These are phyloP conservation scores for Halictus ligatus DNA, from an alignment of 2,888 invertebrate genomes.

Conservation along the genomic window DNA sequence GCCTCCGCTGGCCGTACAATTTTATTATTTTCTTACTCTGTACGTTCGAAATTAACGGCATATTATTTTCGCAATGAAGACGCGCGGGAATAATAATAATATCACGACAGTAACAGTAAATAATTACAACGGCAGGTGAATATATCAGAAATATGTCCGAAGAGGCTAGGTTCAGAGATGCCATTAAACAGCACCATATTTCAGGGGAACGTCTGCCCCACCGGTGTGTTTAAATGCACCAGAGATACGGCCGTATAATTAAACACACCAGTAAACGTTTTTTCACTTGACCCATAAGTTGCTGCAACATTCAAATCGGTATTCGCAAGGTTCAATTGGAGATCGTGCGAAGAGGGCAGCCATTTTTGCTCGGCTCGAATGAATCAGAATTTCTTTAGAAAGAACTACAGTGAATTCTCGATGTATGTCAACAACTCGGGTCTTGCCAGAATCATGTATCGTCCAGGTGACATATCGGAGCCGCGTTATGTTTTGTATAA, in stretches of 20 bases:
- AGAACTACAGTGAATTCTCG: no score
- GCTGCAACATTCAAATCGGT: background rate
- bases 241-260: background rate
- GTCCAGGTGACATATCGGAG: no score
- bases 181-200: conserved; percentile 1
- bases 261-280: background rate
- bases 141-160: background rate
- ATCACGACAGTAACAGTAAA: background rate
- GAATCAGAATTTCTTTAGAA: no score
- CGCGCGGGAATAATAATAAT: background rate
- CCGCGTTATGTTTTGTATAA: no score
- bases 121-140: background rate
- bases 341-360: no score
- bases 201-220: background rate
- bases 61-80: background rate
- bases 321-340: background rate
- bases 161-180: background rate
- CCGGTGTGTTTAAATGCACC: background rate
- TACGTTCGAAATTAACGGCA: background rate
- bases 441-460: no score
- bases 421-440: no score
- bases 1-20: background rate
- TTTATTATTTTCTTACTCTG: background rate
- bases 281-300: background rate
- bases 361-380: no score